Evolutionary conservation across 2,888 invertebrate genomes (phyloP).

Genomic region (Subacronicta megacephala): DNA sequence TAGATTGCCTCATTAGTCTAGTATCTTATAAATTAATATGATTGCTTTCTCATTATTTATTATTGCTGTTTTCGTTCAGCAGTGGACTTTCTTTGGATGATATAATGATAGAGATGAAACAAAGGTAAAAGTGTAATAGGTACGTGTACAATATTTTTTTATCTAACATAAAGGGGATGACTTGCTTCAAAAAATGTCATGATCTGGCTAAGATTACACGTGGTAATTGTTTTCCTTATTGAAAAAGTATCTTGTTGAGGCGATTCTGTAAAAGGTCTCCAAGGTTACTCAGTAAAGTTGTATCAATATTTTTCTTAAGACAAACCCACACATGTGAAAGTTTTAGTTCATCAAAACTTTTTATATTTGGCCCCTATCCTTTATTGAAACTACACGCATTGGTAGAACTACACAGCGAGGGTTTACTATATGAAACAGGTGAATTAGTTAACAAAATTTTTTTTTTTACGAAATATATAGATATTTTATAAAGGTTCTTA

Average conservation of each 20-base stretch:
- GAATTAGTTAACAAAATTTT: too few species aligned
- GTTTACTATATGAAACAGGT: background rate
- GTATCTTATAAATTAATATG: too few species aligned
- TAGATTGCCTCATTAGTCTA: too few species aligned
- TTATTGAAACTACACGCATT: background rate
- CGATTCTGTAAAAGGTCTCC: slow-evolving; percentile 9
- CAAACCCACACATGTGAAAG: slow-evolving; percentile 29
- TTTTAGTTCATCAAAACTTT: slow-evolving; percentile 45
- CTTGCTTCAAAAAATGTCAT: slow-evolving; percentile 25
- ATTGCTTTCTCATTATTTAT: too few species aligned
- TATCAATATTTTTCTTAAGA: slow-evolving; percentile 33
- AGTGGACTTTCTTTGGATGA: too few species aligned
- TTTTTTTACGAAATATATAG: too few species aligned
- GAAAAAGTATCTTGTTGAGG: slow-evolving; percentile 40
- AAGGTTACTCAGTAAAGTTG: slow-evolving; percentile 2
- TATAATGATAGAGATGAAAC: too few species aligned
- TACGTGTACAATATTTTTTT: too few species aligned
- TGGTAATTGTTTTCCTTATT: slow-evolving; percentile 37
- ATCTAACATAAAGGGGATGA: slow-evolving; percentile 31
- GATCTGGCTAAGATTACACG: slow-evolving; percentile 14
- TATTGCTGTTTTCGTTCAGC: too few species aligned
- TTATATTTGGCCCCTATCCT: slow-evolving; percentile 32
- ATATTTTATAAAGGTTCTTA: too few species aligned
- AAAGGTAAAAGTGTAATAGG: too few species aligned
- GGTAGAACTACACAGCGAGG: background rate